Evolutionary conservation across 1,140 invertebrate species (phyloP).

Genomic region (Physella acuta): DNA sequence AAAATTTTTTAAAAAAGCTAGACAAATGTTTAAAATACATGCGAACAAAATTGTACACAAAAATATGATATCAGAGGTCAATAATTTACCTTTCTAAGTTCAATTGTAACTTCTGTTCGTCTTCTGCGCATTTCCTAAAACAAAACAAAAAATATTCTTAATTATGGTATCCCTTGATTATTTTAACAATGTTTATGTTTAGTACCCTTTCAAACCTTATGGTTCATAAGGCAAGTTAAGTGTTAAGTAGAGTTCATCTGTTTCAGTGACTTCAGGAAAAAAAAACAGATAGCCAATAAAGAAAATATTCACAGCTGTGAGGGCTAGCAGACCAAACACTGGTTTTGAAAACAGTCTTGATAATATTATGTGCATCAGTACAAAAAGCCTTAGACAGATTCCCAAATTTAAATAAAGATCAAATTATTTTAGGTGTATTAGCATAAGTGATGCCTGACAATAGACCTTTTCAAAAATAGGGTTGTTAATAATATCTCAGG

Average conservation of each 20-base stretch:
- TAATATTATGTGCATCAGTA: background rate
- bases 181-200: background rate
- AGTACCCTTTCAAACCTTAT: background rate
- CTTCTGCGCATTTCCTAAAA: constrained; percentile 76
- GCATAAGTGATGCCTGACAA: too few species aligned
- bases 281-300: background rate
- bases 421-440: background rate
- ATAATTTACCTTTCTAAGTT: constrained; percentile 75
- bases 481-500: too few species aligned
- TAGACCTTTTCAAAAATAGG: too few species aligned
- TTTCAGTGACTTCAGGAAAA: background rate
- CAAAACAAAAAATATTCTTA: background rate
- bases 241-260: background rate
- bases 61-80: background rate
- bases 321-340: too few species aligned
- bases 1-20: background rate
- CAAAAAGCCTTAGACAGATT: too few species aligned
- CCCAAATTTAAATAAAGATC: background rate
- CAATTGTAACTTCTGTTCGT: constrained; percentile 92
- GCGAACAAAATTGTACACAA: background rate
- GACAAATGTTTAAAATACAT: background rate
- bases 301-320: constrained; percentile 3
- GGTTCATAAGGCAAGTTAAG: background rate
- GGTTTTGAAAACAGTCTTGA: too few species aligned
- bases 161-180: background rate